Percentiles rank a stretch among this genome's conserved stretches.
These are phyloP conservation scores for Willisornis vidua DNA, from an alignment of 2,113 vertebrate species.

Conservation along the genomic window DNA sequence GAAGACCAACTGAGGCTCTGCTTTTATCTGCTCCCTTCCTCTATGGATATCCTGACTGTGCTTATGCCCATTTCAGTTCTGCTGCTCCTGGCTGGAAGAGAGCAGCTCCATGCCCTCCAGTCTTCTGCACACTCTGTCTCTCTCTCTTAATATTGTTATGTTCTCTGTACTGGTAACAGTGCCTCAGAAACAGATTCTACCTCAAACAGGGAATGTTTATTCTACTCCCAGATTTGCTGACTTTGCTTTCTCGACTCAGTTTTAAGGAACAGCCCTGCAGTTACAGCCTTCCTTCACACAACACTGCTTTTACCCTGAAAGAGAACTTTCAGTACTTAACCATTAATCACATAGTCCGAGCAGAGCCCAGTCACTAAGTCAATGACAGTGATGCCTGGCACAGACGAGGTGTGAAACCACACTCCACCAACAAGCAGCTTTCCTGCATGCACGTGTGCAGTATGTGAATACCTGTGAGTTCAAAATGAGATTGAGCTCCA, in stretches of 20 bases:
- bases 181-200: background rate
- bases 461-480: conserved; percentile 85
- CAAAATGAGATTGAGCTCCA: background rate
- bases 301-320: background rate
- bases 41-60: background rate
- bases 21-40: background rate
- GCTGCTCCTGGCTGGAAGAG: background rate
- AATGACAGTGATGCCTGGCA: conserved; percentile 83
- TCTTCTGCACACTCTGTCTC: background rate
- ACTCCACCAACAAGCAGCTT: conserved; percentile 89
- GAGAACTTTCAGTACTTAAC: conserved; percentile 60
- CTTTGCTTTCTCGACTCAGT: background rate
- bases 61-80: background rate
- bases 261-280: background rate
- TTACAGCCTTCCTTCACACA: background rate
- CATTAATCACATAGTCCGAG: conserved; percentile 80
- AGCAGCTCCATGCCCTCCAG: background rate
- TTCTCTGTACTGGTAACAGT: background rate
- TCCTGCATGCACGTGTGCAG: conserved; percentile 81
- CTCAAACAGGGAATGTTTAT: background rate
- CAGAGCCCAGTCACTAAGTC: conserved; percentile 76
- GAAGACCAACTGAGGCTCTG: background rate
- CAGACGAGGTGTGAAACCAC: conserved; percentile 79
- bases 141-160: background rate
- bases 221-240: background rate